Percentiles rank a stretch among this genome's conserved stretches.
These are phyloP conservation scores for Abrostola triplasia DNA, from an alignment of 2,888 invertebrate species.

Conservation along the genomic window DNA sequence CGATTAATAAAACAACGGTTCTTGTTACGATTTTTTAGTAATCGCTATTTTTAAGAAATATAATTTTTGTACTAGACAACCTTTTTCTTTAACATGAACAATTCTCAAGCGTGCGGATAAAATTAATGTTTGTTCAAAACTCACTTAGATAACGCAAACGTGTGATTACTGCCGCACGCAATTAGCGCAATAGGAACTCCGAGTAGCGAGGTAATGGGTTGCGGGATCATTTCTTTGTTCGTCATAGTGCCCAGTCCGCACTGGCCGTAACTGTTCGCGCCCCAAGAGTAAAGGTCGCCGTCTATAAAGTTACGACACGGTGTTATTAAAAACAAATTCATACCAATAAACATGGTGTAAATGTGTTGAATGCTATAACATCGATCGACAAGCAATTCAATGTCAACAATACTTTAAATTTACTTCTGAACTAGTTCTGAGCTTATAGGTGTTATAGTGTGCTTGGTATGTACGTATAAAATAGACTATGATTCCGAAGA, in stretches of 20 bases:
- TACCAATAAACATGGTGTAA: background rate
- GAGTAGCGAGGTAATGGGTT: slow-evolving; percentile 89
- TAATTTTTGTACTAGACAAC: too few relatives aligned
- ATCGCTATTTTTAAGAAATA: too few relatives aligned
- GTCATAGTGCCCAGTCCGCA: slow-evolving; percentile 92
- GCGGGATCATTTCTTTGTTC: slow-evolving; percentile 89
- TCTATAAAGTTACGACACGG: slow-evolving; percentile 78
- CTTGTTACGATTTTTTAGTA: too few relatives aligned
- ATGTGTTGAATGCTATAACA: too few relatives aligned
- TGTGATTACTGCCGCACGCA: slow-evolving; percentile 94
- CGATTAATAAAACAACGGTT: too few relatives aligned
- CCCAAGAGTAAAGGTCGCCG: slow-evolving; percentile 96
- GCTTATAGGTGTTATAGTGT: too few relatives aligned
- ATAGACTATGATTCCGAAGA: too few relatives aligned
- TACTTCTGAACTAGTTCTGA: too few relatives aligned
- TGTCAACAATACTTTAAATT: too few relatives aligned
- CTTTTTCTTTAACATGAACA: background rate
- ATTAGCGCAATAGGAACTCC: slow-evolving; percentile 94
- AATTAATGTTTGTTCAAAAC: slow-evolving; percentile 54
- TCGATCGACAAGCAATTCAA: too few relatives aligned
- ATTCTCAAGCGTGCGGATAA: background rate
- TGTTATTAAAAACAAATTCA: background rate
- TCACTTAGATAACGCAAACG: slow-evolving; percentile 93
- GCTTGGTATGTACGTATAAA: too few relatives aligned
- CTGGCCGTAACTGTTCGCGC: slow-evolving; percentile 94